phyloP scores from a whole-genome alignment of 2,113 vertebrate genomes.

The Sinocyclocheilus grahami region DNA sequence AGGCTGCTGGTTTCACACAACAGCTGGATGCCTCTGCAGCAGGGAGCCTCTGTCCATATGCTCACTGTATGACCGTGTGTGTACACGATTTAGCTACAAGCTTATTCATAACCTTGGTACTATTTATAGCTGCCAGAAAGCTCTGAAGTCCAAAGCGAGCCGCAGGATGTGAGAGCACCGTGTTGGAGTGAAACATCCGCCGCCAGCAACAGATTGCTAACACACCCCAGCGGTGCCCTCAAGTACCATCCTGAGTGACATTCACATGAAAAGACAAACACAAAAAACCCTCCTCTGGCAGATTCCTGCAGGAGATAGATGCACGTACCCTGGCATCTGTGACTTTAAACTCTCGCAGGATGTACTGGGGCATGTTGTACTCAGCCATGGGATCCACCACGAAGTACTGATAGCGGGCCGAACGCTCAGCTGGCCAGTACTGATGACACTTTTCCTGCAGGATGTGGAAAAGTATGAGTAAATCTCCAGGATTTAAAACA shows the following conservation, averaged over 20 bases:
- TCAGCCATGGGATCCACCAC: conserved; percentile 98
- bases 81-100: conserved; percentile 74
- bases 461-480: neutral
- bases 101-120: conserved; percentile 61
- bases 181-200: conserved; percentile 34
- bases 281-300: neutral
- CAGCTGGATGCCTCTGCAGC: conserved; percentile 27
- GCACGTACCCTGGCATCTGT: conserved; percentile 85
- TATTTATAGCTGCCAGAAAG: conserved; percentile 80
- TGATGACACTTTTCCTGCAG: conserved; percentile 95
- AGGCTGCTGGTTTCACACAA: conserved; percentile 9
- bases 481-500: neutral
- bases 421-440: conserved; percentile 96
- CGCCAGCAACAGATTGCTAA: neutral
- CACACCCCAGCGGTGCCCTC: neutral
- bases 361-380: conserved; percentile 99
- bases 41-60: conserved; percentile 37
- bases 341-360: conserved; percentile 97
- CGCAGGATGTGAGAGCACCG: conserved; percentile 57
- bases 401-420: conserved; percentile 96
- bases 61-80: conserved; percentile 26
- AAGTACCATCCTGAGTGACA: neutral
- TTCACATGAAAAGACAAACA: conserved; percentile 12
- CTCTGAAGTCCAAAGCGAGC: conserved; percentile 83
- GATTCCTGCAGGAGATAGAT: neutral